Percentiles rank a stretch among this genome's conserved stretches.
These are phyloP conservation scores for Cantharis nigra DNA, from an alignment of 2,888 invertebrate species.

Conservation along the genomic window DNA sequence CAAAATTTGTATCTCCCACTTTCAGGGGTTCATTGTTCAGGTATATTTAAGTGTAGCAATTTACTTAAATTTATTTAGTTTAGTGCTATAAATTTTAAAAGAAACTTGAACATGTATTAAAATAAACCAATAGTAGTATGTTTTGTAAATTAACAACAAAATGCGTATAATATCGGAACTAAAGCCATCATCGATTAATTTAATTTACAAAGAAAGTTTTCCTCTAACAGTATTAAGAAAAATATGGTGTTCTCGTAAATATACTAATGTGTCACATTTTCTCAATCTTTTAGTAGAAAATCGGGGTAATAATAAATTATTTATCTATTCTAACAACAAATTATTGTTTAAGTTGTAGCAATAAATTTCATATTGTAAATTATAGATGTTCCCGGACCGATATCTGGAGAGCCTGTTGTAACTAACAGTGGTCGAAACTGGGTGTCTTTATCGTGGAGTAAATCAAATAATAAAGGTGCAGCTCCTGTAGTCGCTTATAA, in stretches of 20 bases:
- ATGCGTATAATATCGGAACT: constrained; percentile 13
- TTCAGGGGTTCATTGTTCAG: too few relatives aligned
- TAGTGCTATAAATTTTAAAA: neutral
- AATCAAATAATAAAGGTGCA: constrained; percentile 68
- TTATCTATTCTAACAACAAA: neutral
- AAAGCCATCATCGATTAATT: neutral
- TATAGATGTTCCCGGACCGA: constrained; percentile 79
- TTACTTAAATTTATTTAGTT: neutral
- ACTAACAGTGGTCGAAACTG: constrained; percentile 85
- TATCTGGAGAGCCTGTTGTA: constrained; percentile 74
- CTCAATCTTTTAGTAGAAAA: constrained; percentile 57
- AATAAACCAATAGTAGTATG: neutral
- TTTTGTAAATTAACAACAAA: neutral
- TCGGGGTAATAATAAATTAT: constrained; percentile 54
- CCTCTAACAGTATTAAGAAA: constrained; percentile 43
- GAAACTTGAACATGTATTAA: neutral
- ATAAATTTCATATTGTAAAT: neutral
- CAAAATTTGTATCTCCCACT: neutral
- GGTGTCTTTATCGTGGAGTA: constrained; percentile 83
- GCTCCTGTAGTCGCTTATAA: constrained; percentile 83
- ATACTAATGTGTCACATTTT: constrained; percentile 54
- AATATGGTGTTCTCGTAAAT: constrained; percentile 45
- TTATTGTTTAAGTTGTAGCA: neutral
- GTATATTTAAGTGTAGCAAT: neutral
- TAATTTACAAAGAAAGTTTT: constrained; percentile 28